Evolutionary conservation across 1,140 invertebrate species (phyloP), one percentile per base, ranked within the genome.

Genomic region (Drosophila kohkoa): DNA sequence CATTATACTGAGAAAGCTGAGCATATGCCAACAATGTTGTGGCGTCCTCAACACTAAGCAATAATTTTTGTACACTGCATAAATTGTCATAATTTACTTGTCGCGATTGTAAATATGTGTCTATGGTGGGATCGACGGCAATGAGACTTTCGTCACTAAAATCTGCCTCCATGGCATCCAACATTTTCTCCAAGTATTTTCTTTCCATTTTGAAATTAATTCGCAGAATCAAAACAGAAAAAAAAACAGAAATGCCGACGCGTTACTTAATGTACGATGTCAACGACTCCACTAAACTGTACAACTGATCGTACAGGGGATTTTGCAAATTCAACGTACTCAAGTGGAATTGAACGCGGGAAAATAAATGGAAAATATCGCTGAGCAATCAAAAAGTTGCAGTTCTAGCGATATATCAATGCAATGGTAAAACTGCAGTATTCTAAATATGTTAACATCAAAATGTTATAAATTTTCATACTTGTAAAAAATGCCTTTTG

Each of bases 11-110:
- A 8, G 32, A 20, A 13, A 63, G 13, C 45, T 35, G 2, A 2
- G 15, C 13, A 63, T 49, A 63, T 1, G 3, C 0, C 2, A 49
- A 3, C 43, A 49, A 32, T 63, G 28, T 11, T 2, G 43, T 7
- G 20, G 25, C 48, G n/a, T 63, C 59, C 30, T 49, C 59, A 38
- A 63, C 49, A n/a, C 6, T 7, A 1, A 63, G 8, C 30, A 63
- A 15, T 11, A 45, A 20, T 5, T 10, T 30, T 1, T 49, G 28
- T 11, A 49, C 59, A 7, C 13, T 7, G 10, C 15, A 49, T 6
- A 63, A 15, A 49, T 63, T 63, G 13, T 63, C 45, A 48, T 32
- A 32, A 13, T 63, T 15, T 3, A 63, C 1, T 63, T 49, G 3
- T 8, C 15, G 30, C 5, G 46, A 49, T n/a, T 63, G 5, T 15